Evolutionary conservation across 2,113 vertebrate species (phyloP).

Genomic region (Girardinichthys multiradiatus): DNA sequence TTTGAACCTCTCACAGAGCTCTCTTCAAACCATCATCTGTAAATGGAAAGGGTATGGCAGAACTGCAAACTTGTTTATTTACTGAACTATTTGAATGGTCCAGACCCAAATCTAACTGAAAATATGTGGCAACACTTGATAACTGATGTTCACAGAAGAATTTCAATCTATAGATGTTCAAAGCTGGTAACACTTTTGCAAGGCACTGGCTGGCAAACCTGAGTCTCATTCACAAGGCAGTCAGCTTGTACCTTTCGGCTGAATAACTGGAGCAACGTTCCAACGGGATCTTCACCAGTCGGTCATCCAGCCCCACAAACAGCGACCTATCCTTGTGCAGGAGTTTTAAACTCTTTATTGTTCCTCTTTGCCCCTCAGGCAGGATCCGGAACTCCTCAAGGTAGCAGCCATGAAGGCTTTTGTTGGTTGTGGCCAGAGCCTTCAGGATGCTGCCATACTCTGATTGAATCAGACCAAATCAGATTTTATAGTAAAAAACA

Average conservation of each 20-base stretch:
- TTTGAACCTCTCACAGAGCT: too few relatives aligned
- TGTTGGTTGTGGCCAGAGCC: slow-evolving; percentile 86
- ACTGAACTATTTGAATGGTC: too few relatives aligned
- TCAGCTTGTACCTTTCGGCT: slow-evolving; percentile 81
- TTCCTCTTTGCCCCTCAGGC: slow-evolving; percentile 79
- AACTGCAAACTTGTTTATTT: too few relatives aligned
- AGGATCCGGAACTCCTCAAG: slow-evolving; percentile 93
- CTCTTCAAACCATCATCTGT: too few relatives aligned
- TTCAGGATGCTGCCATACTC: slow-evolving; percentile 95
- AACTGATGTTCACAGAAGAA: too few relatives aligned
- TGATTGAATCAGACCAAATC: slow-evolving; percentile 58
- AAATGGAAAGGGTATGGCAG: too few relatives aligned
- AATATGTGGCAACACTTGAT: too few relatives aligned
- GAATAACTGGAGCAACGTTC: slow-evolving; percentile 88
- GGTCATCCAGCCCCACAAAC: slow-evolving; percentile 88
- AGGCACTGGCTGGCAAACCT: background rate
- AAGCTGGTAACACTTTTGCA: background rate
- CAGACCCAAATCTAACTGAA: too few relatives aligned
- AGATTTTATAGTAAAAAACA: background rate
- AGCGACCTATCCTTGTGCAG: slow-evolving; percentile 89
- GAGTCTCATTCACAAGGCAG: background rate
- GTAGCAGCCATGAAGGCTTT: slow-evolving; percentile 86
- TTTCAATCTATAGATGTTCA: background rate
- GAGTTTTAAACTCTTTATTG: slow-evolving; percentile 88
- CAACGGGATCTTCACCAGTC: slow-evolving; percentile 89